Conservation (phyloP, 1,140 invertebrate species). For the Ceratoteleas bidentatus region DNA sequence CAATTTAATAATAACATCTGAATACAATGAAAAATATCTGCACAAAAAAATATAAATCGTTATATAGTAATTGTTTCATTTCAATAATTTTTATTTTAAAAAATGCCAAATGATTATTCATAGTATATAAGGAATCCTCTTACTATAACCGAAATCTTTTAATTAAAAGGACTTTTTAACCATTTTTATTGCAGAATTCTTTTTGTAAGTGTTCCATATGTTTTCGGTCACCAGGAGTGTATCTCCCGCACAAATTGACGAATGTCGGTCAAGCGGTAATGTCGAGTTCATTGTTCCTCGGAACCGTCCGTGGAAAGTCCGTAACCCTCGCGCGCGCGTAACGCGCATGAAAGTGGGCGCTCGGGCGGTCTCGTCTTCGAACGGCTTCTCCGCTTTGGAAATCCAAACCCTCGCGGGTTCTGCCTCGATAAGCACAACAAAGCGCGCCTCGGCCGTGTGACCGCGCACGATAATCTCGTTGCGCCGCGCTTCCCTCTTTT, state of each 20-base stretch:
- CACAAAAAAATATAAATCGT: too few relatives aligned
- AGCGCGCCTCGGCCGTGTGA: constrained; percentile 16
- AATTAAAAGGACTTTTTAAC: too few relatives aligned
- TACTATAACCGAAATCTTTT: too few relatives aligned
- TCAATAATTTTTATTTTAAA: too few relatives aligned
- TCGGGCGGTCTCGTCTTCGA: constrained; percentile 61
- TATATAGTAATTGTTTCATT: too few relatives aligned
- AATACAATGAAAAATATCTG: too few relatives aligned
- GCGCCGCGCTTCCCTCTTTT: constrained; percentile 4
- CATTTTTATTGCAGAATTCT: too few relatives aligned
- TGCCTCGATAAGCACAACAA: constrained; percentile 47
- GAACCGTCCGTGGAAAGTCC: constrained; percentile 40
- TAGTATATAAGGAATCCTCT: too few relatives aligned
- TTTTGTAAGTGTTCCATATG: too few relatives aligned
- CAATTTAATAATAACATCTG: too few relatives aligned
- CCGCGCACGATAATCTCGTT: constrained; percentile 23
- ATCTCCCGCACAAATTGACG: constrained; percentile 18
- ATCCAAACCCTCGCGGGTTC: constrained; percentile 53
- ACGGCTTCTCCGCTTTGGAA: constrained; percentile 64
- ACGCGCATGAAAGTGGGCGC: constrained; percentile 52
- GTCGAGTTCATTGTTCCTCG: constrained; percentile 51
- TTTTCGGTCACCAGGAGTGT: too few relatives aligned
- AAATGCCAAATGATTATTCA: too few relatives aligned
- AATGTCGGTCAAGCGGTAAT: constrained; percentile 42
- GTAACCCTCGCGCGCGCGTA: constrained; percentile 12